Percentiles rank a stretch among this genome's conserved stretches.
Evolutionary conservation across 2,888 invertebrate genomes (phyloP).

Genomic region (Euclidia mi): DNA sequence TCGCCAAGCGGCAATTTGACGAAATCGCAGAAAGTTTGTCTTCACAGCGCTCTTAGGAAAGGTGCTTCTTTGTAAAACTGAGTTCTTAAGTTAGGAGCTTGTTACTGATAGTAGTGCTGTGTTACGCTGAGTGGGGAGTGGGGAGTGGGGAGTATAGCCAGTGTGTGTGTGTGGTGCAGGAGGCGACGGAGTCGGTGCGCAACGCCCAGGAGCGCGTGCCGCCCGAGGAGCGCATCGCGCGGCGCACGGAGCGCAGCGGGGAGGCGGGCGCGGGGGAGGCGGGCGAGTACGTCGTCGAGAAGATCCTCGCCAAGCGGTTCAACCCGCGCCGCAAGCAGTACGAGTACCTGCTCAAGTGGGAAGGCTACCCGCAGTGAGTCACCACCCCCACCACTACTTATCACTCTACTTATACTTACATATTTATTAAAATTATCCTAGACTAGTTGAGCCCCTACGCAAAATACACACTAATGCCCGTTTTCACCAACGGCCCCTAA

Average conservation of each 20-base stretch:
- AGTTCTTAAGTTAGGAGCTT: too few species aligned
- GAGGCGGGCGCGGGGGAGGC: slow-evolving; percentile 75
- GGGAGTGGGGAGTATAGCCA: not conserved
- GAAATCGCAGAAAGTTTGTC: too few species aligned
- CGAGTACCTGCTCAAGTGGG: slow-evolving; percentile 97
- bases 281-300: slow-evolving; percentile 94
- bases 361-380: slow-evolving; percentile 93
- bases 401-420: too few species aligned
- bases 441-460: too few species aligned
- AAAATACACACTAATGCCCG: too few species aligned
- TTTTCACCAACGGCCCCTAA: too few species aligned
- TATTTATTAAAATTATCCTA: too few species aligned
- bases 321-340: slow-evolving; percentile 94
- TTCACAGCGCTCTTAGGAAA: too few species aligned
- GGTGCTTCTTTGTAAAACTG: too few species aligned
- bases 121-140: not conserved
- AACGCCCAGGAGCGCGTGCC: slow-evolving; percentile 86
- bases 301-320: slow-evolving; percentile 95
- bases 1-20: too few species aligned
- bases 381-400: not conserved
- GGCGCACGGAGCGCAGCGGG: slow-evolving; percentile 79
- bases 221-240: slow-evolving; percentile 85
- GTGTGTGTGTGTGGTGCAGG: slow-evolving; percentile 26
- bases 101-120: too few species aligned
- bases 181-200: slow-evolving; percentile 78